A percentile compares a stretch with the other conserved stretches of the same genome.
Conservation (phyloP, 2,797 vertebrate species). For the Molossus molossus region DNA sequence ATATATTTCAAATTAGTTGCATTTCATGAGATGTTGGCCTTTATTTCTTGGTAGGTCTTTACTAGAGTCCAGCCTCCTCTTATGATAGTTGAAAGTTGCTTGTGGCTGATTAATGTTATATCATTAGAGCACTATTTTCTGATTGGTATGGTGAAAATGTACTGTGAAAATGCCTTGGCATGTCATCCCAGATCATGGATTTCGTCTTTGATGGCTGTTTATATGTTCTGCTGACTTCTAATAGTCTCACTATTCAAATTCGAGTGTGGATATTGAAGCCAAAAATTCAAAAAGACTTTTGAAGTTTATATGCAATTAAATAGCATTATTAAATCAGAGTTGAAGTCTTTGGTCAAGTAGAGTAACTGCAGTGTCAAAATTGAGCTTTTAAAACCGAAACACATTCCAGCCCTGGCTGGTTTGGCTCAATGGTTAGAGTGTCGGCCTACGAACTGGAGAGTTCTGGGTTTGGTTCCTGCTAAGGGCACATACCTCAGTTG, state of each 20-base stretch:
- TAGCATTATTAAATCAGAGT: background rate
- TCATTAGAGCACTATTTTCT: background rate
- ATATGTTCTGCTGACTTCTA: background rate
- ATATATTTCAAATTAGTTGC: background rate
- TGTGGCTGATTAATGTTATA: background rate
- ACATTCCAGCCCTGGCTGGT: background rate
- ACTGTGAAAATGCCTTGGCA: background rate
- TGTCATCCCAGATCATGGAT: background rate
- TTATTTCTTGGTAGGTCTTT: slow-evolving; percentile 18
- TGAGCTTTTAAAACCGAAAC: background rate
- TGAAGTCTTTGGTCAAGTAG: background rate
- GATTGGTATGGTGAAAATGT: background rate
- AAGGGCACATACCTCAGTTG: too few species aligned
- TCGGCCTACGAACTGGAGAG: too few species aligned
- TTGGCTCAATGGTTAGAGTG: too few species aligned
- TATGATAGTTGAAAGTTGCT: background rate
- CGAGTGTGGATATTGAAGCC: background rate
- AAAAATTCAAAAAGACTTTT: background rate
- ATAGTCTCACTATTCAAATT: background rate
- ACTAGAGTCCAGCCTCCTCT: background rate
- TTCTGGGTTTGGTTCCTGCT: too few species aligned
- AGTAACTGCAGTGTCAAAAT: slow-evolving; percentile 14
- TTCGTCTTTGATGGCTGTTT: background rate
- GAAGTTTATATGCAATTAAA: slow-evolving; percentile 54
- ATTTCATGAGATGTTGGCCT: background rate